These are phyloP conservation scores for Saturnia japonica DNA, from an alignment of 2,888 invertebrate genomes.

Conservation along the genomic window DNA sequence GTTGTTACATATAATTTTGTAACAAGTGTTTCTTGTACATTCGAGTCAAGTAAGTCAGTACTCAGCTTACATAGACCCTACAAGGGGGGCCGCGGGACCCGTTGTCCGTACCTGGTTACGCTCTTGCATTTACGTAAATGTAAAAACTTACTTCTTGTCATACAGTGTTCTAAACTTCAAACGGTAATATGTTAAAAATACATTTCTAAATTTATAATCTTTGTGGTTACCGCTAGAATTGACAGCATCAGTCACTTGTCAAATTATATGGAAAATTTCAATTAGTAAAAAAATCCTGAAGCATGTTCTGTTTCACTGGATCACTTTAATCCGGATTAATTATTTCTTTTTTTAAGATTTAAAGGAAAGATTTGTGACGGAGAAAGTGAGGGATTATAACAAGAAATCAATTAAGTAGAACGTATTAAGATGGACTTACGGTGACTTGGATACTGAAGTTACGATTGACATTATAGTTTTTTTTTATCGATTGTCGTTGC, in stretches of 20 bases:
- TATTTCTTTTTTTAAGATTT: background rate
- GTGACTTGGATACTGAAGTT: too few relatives aligned
- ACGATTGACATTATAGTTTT: background rate
- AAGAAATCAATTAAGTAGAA: background rate
- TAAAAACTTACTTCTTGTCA: too few relatives aligned
- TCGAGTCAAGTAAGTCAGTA: too few relatives aligned
- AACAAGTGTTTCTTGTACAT: too few relatives aligned
- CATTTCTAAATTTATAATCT: background rate
- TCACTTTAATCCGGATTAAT: constrained; percentile 2
- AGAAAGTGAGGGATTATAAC: background rate
- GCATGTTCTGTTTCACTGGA: background rate
- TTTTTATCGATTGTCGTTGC: background rate
- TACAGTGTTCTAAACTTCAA: too few relatives aligned
- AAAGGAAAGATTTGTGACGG: background rate
- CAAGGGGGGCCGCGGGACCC: too few relatives aligned
- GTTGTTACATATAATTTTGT: too few relatives aligned
- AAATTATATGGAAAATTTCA: background rate
- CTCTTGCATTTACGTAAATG: too few relatives aligned
- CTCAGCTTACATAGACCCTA: too few relatives aligned
- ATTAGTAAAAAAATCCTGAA: background rate
- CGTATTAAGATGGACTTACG: background rate
- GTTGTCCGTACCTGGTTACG: too few relatives aligned
- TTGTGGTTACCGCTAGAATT: background rate
- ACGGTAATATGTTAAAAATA: too few relatives aligned
- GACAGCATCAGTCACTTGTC: background rate